phyloP scores from a whole-genome alignment of 2,797 vertebrate species.

The Trachops cirrhosus region DNA sequence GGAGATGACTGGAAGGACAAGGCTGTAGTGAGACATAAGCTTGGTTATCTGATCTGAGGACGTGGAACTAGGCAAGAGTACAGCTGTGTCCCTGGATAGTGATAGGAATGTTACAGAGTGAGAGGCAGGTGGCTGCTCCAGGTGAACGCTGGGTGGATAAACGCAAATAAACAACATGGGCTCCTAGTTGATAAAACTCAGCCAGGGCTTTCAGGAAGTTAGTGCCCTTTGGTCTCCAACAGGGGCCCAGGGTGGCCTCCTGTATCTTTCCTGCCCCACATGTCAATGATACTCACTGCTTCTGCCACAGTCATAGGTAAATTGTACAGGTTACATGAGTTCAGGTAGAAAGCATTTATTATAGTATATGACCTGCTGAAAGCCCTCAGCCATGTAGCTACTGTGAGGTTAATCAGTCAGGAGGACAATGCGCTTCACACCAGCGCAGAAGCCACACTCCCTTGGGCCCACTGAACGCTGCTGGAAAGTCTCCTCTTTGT shows the following conservation, averaged over 20 bases:
- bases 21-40: not conserved
- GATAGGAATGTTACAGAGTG: not conserved
- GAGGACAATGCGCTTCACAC: not conserved
- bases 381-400: not conserved
- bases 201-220: not conserved
- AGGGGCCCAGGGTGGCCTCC: not conserved
- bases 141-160: not conserved
- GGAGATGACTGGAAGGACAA: not conserved
- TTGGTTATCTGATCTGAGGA: not conserved
- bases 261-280: not conserved
- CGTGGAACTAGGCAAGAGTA: not conserved
- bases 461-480: not conserved
- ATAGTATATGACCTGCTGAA: not conserved
- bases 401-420: not conserved
- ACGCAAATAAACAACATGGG: not conserved
- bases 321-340: not conserved
- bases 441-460: not conserved
- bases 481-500: not conserved
- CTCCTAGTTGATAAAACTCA: not conserved
- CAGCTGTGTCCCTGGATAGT: not conserved
- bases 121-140: not conserved
- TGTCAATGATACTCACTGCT: not conserved
- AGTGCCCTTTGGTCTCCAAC: not conserved
- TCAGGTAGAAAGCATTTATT: not conserved
- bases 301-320: not conserved